Evolutionary conservation across 2,113 vertebrate genomes (phyloP).

Genomic region (Sapayoa aenigma): DNA sequence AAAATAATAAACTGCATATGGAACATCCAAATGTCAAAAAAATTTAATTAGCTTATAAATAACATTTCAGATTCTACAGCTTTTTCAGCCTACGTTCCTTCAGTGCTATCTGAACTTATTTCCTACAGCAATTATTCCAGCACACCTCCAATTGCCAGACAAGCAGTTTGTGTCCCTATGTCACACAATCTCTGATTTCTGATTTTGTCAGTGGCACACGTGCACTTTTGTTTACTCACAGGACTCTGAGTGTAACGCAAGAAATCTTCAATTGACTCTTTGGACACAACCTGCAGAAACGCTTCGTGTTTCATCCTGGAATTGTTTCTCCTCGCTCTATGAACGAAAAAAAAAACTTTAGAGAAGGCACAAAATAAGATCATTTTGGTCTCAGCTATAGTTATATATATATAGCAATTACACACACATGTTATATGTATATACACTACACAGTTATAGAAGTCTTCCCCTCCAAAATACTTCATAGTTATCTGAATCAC

Average conservation of each 20-base stretch:
- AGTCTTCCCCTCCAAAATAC: not conserved
- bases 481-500: not conserved
- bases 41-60: not conserved
- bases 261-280: constrained; percentile 80
- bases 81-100: not conserved
- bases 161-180: not conserved
- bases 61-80: not conserved
- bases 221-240: constrained; percentile 75
- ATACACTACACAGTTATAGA: not conserved
- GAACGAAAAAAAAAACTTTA: not conserved
- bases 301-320: constrained; percentile 79
- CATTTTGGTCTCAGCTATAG: not conserved
- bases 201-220: not conserved
- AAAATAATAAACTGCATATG: not conserved
- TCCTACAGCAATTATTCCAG: not conserved
- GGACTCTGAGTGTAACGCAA: constrained; percentile 78
- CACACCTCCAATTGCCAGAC: not conserved
- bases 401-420: not conserved
- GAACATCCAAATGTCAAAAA: not conserved
- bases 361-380: not conserved
- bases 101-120: not conserved
- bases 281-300: constrained; percentile 78
- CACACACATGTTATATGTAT: not conserved
- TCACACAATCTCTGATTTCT: not conserved
- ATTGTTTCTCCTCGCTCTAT: not conserved